Conservation (phyloP, 1,140 invertebrate species). For the Brachionus koreanus region DNA sequence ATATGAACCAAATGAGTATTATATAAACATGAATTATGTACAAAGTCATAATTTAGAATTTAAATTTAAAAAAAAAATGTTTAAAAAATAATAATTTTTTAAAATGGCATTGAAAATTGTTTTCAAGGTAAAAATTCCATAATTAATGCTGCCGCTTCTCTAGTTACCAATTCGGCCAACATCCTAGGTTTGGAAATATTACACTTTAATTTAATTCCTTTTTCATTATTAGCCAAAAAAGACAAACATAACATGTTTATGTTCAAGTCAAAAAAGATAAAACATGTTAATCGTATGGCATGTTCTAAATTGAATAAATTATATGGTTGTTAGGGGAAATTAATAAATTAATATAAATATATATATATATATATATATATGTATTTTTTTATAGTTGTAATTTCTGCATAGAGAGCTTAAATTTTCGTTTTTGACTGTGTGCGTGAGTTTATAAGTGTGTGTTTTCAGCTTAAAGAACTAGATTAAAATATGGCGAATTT, state of each 20-base stretch:
- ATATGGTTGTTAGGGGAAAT: conserved; percentile 35
- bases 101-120: neutral
- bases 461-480: neutral
- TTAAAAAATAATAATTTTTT: neutral
- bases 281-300: neutral
- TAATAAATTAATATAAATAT: neutral
- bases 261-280: conserved; percentile 1
- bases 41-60: neutral
- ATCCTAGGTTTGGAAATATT: neutral
- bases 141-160: neutral
- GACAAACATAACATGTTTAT: neutral
- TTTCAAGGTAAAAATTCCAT: neutral
- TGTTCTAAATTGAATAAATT: neutral
- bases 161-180: neutral
- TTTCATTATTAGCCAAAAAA: neutral
- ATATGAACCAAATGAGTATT: neutral
- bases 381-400: neutral
- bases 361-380: neutral
- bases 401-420: neutral
- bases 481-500: conserved; percentile 30
- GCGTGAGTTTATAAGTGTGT: neutral
- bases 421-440: neutral
- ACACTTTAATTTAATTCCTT: neutral
- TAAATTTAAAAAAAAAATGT: neutral
- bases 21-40: neutral